These are phyloP conservation scores for Sesamia inferens DNA, from an alignment of 2,888 invertebrate species.

Conservation along the genomic window DNA sequence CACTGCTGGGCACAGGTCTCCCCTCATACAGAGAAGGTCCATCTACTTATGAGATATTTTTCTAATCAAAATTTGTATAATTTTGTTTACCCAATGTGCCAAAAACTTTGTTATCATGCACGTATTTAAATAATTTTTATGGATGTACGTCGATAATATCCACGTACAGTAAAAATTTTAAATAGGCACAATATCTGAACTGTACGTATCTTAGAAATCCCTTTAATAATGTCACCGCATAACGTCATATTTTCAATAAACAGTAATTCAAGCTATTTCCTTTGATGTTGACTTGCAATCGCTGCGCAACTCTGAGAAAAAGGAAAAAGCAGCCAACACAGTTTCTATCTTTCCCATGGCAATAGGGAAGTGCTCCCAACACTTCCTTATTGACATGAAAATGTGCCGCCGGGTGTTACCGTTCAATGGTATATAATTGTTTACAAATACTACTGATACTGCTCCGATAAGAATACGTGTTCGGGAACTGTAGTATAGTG, in stretches of 20 bases:
- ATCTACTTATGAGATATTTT: background rate
- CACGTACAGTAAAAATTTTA: background rate
- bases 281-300: constrained; percentile 53
- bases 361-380: constrained; percentile 26
- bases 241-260: constrained; percentile 4
- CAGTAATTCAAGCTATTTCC: constrained; percentile 47
- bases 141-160: background rate
- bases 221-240: constrained; percentile 1
- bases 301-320: constrained; percentile 28
- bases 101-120: background rate
- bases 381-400: constrained; percentile 50
- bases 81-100: background rate
- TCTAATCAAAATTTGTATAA: background rate
- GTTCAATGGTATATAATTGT: constrained; percentile 28
- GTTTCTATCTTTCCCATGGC: constrained; percentile 48
- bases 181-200: background rate
- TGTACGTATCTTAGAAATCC: constrained; percentile 16
- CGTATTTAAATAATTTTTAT: too few relatives aligned
- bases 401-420: constrained; percentile 22
- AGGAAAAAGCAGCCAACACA: constrained; percentile 49
- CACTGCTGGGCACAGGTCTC: too few relatives aligned
- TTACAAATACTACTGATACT: constrained; percentile 28
- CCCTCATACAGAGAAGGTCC: too few relatives aligned
- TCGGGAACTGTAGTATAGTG: background rate
- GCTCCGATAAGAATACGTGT: constrained; percentile 19